Evolutionary conservation across 2,113 vertebrate species (phyloP).

Genomic region (Sarotherodon lohbergeri): DNA sequence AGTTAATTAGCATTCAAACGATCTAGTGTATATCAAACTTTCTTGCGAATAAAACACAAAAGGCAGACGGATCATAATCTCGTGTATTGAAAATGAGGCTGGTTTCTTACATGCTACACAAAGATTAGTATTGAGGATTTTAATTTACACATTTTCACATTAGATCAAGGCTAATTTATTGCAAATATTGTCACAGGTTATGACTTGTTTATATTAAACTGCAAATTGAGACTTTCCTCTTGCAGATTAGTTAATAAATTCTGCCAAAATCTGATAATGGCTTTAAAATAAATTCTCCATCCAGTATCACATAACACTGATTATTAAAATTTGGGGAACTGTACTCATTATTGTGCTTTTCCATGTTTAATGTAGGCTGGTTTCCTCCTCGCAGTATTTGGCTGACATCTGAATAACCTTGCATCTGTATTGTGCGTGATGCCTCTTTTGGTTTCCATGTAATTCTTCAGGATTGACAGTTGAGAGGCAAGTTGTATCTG

Average conservation of each 20-base stretch:
- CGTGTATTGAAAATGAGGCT: background rate
- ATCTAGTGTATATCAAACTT: constrained; percentile 13
- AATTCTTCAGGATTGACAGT: background rate
- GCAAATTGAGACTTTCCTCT: background rate
- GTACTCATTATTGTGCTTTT: background rate
- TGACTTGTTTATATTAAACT: constrained; percentile 4
- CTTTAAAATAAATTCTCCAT: background rate
- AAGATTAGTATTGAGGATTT: constrained; percentile 15
- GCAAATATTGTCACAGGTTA: constrained; percentile 25
- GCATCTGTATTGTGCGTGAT: background rate
- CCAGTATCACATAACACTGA: background rate
- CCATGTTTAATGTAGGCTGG: background rate
- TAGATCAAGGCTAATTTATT: background rate
- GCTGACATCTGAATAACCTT: background rate
- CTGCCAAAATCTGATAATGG: constrained; percentile 2
- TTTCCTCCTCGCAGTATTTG: background rate
- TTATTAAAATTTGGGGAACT: background rate
- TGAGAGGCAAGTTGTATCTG: background rate
- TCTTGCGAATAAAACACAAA: constrained; percentile 23
- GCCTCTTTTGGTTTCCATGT: background rate
- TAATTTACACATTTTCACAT: background rate
- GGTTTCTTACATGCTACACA: background rate
- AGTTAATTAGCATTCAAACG: constrained; percentile 38
- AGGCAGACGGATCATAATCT: background rate
- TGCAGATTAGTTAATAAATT: background rate